Base-by-base conservation (phyloP, 2,113 vertebrate genomes). In the Grus americana region DNA sequence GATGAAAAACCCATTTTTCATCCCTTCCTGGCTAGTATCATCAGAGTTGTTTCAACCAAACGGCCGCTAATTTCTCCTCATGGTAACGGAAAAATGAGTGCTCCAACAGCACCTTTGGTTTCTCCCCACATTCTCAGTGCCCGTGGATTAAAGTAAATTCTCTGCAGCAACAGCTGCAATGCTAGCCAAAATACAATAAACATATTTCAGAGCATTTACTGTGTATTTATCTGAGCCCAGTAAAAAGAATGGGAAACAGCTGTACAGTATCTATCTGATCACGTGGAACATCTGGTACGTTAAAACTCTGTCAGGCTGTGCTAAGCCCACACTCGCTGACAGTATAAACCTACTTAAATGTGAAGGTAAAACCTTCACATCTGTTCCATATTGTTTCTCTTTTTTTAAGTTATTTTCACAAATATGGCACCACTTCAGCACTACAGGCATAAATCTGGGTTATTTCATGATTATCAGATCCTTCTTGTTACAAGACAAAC, bases 161-260 rank as follows among this genome's bases (percentile, higher is more conserved):
- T 74, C 52, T 74, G 46, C 68, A 95, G 80, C 68, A 87, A 90
- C 34, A 71, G 75, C 13, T 26, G 4, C 21, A 65, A 50, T 38
- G 70, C 44, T 59, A 68, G 46, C 80, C 73, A 91, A 95, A 91
- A 81, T 62, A 92, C 73, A 91, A 91, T 90, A 93, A 92, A 94
- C 57, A 26, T 93, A 95, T 93, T 96, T 90, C 71, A 79, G 75
- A 88, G 52, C 52, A 91, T 93, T 97, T 94, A 95, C 57, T 86
- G 70, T 78, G 52, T 70, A 97, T 96, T 95, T 97, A 95, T 96
- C 82, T 93, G 78, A 96, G 49, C 46, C 32, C 10, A 75, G 62
- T 94, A 95, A 97, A 95, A 96, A 93, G 71, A 97, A 97, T 94
- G 72, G 92, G 89, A 94, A 96, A 97, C 94, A 97, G 95, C 94